Base-by-base conservation (phyloP, 2,888 invertebrate species). In the Ectobius pallidus region DNA sequence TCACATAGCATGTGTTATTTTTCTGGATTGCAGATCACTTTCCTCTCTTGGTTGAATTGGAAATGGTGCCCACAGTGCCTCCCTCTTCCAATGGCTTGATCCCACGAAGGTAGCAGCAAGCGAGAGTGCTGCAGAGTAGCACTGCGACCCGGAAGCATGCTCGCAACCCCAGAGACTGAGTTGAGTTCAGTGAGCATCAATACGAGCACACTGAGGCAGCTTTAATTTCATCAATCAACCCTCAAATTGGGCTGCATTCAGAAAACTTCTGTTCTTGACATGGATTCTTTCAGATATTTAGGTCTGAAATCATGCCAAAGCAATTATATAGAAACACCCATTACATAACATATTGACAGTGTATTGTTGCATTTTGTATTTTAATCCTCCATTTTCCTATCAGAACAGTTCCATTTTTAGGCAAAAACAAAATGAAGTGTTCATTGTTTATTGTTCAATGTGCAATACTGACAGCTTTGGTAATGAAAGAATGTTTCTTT, bases 11-110 rank as follows among this genome's bases (percentile, higher is more conserved):
- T n/a, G n/a, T n/a, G n/a, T n/a, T n/a, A n/a, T n/a, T n/a, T n/a
- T n/a, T n/a, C n/a, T n/a, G n/a, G n/a, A n/a, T 83, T 83, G 25
- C 86, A 91, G 96, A 96, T 87, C 96, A 96, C 86, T 96, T 96
- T 85, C 95, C 96, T 69, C 86, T 96, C 76, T 87, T 96, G 80
- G 96, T 95, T 75, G 96, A 96, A 84, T 84, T 96, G 80, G 96
- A 96, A 85, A 92, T 96, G 90, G 90, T 91, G 78, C 93, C 94
- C 74, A 91, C 90, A 79, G 87, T 91, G 81, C 79, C 79, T 49
- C 75, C 78, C 42, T 74, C 77, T 16, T 78, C 91, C 80, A 94
- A 94, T 85, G 94, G 94, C 71, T 87, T 94, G 78, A 91, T 94
- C 81, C 89, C 91, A 81, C 90, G 94, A 83, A 93, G 94, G 93